Evolutionary conservation across 1,140 invertebrate species (phyloP), one percentile per base, ranked within the genome.

Genomic region (Ceratina japonica): DNA sequence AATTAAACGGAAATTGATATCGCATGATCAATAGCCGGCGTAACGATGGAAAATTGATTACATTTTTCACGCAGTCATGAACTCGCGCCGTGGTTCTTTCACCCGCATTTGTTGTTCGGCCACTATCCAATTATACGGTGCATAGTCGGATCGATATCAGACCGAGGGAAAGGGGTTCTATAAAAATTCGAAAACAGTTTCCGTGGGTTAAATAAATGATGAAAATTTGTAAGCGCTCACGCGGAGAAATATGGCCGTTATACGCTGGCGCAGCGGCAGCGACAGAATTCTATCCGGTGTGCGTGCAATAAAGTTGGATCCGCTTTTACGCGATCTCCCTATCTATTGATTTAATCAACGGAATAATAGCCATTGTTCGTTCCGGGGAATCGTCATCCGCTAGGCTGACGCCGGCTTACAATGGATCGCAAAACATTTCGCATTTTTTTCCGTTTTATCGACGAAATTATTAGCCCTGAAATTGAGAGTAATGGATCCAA

Each of bases 181-280:
- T 71, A 62, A 62, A 70, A 59, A 77, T 70, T 77, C 65, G 56
- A 52, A 49, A 61, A 61, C 75, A 31, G 66, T 71, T 59, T 22
- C 66, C 44, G 58, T 18, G 58, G 75, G 59, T 20, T 61, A 76
- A 76, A 76, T 70, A 70, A 70, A 70, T 70, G 75, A 70, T 76
- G 58, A 70, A 70, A 76, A 76, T 70, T 76, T 76, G 56, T 61
- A 69, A 20, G 65, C 44, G 61, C 54, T 74, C 49, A 15, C 27
- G 20, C 56, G 56, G 66, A 76, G 44, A 76, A 76, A 70, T 76
- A 76, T 70, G 75, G 37, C n/a, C 52, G 64, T 68, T 58, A 27
- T 31, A 65, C 24, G 20, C 8, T 20, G 16, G 13, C 54, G 3
- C 1, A 10, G 0, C 62, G 8, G 18, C 31, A 44, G 37, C 54